Percentiles rank a stretch among this genome's conserved stretches.
phyloP scores from a whole-genome alignment of 1,140 invertebrate genomes.

The Leptoteleia sp. region DNA sequence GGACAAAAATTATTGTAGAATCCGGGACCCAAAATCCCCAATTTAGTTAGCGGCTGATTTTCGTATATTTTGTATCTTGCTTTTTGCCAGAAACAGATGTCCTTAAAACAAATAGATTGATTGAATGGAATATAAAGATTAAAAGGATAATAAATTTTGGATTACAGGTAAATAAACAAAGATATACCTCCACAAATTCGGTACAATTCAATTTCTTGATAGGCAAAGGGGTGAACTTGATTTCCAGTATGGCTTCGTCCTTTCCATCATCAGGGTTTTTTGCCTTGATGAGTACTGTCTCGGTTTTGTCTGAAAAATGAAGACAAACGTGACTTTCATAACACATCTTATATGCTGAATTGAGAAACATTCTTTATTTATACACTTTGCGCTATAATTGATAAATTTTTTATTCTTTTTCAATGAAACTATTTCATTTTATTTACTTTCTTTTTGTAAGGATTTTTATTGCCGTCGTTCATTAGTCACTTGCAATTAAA shows the following conservation, averaged over 20 bases:
- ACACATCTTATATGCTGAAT: too few relatives aligned
- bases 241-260: constrained; percentile 72
- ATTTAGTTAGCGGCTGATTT: constrained; percentile 76
- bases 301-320: constrained; percentile 36
- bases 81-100: constrained; percentile 79
- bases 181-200: constrained; percentile 75
- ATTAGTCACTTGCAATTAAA: too few relatives aligned
- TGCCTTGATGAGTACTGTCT: constrained; percentile 67
- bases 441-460: too few relatives aligned
- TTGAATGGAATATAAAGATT: too few relatives aligned
- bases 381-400: too few relatives aligned
- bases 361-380: too few relatives aligned
- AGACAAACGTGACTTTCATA: neutral
- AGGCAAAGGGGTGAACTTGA: constrained; percentile 68
- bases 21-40: constrained; percentile 73
- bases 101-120: constrained; percentile 71
- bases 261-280: constrained; percentile 63
- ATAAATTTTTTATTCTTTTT: too few relatives aligned
- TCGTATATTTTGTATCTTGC: constrained; percentile 78
- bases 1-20: constrained; percentile 72
- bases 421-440: too few relatives aligned
- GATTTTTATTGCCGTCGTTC: too few relatives aligned
- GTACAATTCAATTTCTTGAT: constrained; percentile 72
- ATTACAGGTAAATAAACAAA: too few relatives aligned
- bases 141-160: too few relatives aligned